phyloP scores from a whole-genome alignment of 2,113 vertebrate species.

The Hippocampus mohnikei region DNA sequence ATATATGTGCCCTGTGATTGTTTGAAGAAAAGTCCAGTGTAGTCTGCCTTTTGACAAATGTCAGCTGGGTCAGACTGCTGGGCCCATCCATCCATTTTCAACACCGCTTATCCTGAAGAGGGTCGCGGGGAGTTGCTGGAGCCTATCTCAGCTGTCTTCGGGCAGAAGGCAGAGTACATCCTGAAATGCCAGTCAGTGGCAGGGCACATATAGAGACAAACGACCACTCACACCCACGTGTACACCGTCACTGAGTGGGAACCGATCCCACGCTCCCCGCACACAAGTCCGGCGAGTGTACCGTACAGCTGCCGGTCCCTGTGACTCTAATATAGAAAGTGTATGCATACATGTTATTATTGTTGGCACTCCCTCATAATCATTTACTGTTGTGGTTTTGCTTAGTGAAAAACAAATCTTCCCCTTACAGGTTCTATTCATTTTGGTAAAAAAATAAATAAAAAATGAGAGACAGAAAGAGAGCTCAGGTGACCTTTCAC shows the following conservation, averaged over 20 bases:
- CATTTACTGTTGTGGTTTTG: background rate
- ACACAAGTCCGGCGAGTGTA: too few relatives aligned
- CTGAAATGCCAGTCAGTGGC: too few relatives aligned
- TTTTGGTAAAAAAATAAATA: background rate
- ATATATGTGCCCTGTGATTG: background rate
- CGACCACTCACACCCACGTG: too few relatives aligned
- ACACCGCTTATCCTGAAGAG: too few relatives aligned
- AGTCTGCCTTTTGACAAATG: background rate
- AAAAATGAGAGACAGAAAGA: constrained; percentile 18
- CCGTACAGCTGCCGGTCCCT: background rate
- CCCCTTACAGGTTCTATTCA: background rate
- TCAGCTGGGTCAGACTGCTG: background rate
- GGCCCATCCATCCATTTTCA: too few relatives aligned
- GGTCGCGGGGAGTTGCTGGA: too few relatives aligned
- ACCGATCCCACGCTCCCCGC: too few relatives aligned
- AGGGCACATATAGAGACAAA: too few relatives aligned
- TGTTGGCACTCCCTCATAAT: background rate
- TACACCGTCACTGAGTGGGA: too few relatives aligned
- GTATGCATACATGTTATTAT: too few relatives aligned
- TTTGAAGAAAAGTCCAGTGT: background rate
- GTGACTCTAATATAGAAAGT: background rate
- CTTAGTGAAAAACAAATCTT: background rate
- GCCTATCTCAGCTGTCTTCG: too few relatives aligned
- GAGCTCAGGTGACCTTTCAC: constrained; percentile 17
- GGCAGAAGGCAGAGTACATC: too few relatives aligned